Conservation (phyloP, 2,113 vertebrate species). For the Alosa alosa region DNA sequence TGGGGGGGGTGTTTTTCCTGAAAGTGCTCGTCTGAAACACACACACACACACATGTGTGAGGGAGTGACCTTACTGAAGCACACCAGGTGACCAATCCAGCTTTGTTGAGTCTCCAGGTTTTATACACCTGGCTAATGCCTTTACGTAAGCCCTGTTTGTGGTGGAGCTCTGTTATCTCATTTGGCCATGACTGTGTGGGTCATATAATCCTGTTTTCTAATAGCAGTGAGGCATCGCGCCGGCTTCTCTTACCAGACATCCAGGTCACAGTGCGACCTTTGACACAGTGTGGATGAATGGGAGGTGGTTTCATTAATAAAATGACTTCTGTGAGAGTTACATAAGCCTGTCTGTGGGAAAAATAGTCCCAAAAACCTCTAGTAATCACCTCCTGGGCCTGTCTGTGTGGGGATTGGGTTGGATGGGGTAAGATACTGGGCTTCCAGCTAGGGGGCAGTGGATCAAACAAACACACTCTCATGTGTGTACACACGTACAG, state of each 20-base stretch:
- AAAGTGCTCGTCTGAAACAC: not conserved
- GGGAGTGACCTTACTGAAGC: not conserved
- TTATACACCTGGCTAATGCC: not conserved
- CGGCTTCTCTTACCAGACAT: not conserved
- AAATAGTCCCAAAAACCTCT: not conserved
- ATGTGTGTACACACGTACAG: not conserved
- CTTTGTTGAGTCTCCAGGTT: not conserved
- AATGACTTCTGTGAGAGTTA: constrained; percentile 2
- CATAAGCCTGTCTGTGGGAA: not conserved
- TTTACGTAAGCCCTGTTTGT: not conserved
- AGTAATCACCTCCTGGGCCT: not conserved
- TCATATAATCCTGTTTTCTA: not conserved
- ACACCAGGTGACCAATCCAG: not conserved
- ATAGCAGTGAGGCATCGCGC: not conserved
- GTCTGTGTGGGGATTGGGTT: not conserved
- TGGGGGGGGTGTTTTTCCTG: not conserved
- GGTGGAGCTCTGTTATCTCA: not conserved
- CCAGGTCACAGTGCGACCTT: not conserved
- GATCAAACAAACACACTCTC: not conserved
- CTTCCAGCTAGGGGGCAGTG: not conserved
- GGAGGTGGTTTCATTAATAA: not conserved
- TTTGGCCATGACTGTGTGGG: not conserved
- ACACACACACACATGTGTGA: not conserved
- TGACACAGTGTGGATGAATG: not conserved
- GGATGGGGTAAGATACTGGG: not conserved